Evolutionary conservation across 1,140 invertebrate genomes (phyloP).

Genomic region (Lepidostoma basale): DNA sequence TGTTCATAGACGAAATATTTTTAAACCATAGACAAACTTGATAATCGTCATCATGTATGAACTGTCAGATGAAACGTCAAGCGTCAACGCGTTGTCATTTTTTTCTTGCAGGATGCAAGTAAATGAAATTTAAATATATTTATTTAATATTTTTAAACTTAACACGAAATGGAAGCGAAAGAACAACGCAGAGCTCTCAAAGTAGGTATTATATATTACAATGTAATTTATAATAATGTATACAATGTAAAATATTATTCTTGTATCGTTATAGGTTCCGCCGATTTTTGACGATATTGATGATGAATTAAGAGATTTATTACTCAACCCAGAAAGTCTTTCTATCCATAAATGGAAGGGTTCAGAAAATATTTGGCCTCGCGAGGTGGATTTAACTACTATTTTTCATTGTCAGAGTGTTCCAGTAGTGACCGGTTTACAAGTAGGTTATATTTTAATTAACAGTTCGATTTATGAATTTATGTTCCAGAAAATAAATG

Average conservation of each 20-base stretch:
- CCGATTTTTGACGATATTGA: slow-evolving; percentile 56
- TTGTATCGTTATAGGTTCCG: slow-evolving; percentile 53
- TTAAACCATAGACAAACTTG: no score
- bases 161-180: slow-evolving; percentile 10
- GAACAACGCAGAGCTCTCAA: slow-evolving; percentile 9
- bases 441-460: slow-evolving; percentile 50
- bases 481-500: no score
- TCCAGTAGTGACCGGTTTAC: slow-evolving; percentile 34
- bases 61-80: no score
- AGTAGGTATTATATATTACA: no score
- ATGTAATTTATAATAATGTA: no score
- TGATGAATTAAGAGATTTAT: slow-evolving; percentile 53
- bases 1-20: no score
- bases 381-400: slow-evolving; percentile 52
- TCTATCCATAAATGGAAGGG: slow-evolving; percentile 57
- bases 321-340: slow-evolving; percentile 54
- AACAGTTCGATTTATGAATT: slow-evolving; percentile 49
- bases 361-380: slow-evolving; percentile 55
- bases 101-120: no score
- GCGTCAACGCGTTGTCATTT: no score
- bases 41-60: no score
- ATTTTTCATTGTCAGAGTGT: slow-evolving; percentile 53
- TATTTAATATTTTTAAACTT: no score
- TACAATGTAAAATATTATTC: no score
- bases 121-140: no score